These are phyloP conservation scores for Pristionchus mayeri DNA, from an alignment of 2,888 invertebrate species.

Conservation along the genomic window DNA sequence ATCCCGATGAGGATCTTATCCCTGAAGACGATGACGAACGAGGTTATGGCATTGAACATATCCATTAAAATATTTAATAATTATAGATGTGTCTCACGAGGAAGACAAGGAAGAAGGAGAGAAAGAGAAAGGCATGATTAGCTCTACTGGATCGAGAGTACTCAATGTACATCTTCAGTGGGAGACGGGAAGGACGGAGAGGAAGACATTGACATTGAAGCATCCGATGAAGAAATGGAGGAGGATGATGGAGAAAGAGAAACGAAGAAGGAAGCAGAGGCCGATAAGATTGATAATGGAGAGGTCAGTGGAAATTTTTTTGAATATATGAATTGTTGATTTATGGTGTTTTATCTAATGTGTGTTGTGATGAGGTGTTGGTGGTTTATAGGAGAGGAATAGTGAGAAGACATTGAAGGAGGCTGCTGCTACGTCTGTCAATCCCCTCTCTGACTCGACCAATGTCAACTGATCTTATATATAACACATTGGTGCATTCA, in stretches of 20 bases:
- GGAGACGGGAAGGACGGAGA: constrained; percentile 55
- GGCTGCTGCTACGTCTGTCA: not conserved
- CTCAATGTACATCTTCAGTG: not conserved
- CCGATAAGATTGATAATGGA: not conserved
- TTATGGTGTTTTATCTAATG: not conserved
- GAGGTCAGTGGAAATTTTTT: not conserved
- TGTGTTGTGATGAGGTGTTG: not conserved
- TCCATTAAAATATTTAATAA: not conserved
- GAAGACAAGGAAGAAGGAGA: constrained; percentile 36
- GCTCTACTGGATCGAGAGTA: not conserved
- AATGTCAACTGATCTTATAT: constrained; percentile 40
- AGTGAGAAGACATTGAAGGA: constrained; percentile 22
- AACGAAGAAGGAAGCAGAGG: not conserved
- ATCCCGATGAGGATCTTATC: constrained; percentile 61
- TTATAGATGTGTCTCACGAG: constrained; percentile 44
- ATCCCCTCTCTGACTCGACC: constrained; percentile 42
- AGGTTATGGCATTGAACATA: constrained; percentile 41
- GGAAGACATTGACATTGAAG: constrained; percentile 39
- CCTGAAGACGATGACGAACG: constrained; percentile 59
- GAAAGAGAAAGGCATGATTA: constrained; percentile 48
- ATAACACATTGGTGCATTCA: not conserved
- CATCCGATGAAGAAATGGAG: constrained; percentile 38
- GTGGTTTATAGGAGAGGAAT: constrained; percentile 12
- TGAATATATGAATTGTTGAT: not conserved
- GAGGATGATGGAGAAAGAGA: constrained; percentile 12